Conservation (phyloP, 2,113 vertebrate genomes). For the Ochotona princeps region DNA sequence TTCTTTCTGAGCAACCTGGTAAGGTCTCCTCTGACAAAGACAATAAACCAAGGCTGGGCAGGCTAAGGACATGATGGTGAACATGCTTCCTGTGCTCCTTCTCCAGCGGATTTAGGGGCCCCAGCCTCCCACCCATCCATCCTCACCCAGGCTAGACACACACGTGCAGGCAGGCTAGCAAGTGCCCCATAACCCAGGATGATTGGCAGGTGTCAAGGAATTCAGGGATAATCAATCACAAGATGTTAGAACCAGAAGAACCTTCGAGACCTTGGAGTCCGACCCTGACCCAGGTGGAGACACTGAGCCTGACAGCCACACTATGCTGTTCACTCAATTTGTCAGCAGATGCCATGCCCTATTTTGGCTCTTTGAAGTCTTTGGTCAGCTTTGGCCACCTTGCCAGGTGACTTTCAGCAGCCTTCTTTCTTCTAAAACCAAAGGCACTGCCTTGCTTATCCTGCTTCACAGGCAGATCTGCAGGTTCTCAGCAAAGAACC, state of each 20-base stretch:
- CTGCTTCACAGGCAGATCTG: not conserved
- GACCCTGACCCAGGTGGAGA: not conserved
- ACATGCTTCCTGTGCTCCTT: fast-evolving
- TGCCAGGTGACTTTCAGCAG: not conserved
- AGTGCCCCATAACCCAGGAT: constrained; percentile 67
- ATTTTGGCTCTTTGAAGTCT: not conserved
- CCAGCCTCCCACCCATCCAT: not conserved
- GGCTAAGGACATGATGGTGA: not conserved
- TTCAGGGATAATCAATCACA: constrained; percentile 46
- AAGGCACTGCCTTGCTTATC: not conserved
- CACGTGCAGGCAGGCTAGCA: constrained; percentile 30
- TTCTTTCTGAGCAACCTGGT: not conserved
- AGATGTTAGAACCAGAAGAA: constrained; percentile 68
- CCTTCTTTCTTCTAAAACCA: not conserved
- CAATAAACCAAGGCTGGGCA: not conserved
- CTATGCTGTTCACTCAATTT: not conserved
- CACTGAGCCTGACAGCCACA: not conserved
- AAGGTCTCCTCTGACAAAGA: not conserved
- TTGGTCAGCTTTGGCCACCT: not conserved
- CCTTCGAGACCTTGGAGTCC: constrained; percentile 75
- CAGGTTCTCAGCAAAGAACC: not conserved
- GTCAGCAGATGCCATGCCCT: not conserved
- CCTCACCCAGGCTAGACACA: not conserved
- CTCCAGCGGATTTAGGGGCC: not conserved
- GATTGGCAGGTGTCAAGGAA: constrained; percentile 18